phyloP scores from a whole-genome alignment of 2,888 invertebrate genomes.

The Hylaea fasciaria region DNA sequence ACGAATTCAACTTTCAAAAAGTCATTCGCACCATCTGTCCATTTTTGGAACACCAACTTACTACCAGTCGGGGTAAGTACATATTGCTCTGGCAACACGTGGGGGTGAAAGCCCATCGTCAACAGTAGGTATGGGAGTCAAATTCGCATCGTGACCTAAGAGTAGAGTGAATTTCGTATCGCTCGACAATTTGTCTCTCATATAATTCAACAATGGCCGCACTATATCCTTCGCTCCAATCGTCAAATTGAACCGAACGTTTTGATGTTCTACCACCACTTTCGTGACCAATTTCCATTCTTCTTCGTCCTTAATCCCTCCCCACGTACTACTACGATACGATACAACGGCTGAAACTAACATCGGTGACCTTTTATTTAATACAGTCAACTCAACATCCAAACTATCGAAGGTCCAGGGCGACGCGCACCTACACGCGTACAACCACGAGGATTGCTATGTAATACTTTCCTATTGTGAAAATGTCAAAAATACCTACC shows the following conservation, averaged over 20 bases:
- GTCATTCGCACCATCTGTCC: conserved; percentile 53
- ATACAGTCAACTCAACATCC: too few relatives aligned
- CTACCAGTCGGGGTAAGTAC: conserved; percentile 71
- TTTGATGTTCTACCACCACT: conserved; percentile 59
- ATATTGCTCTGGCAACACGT: conserved; percentile 55
- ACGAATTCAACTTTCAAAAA: conserved; percentile 66
- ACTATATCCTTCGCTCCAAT: conserved; percentile 56
- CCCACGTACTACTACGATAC: too few relatives aligned
- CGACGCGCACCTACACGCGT: too few relatives aligned
- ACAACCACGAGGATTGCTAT: too few relatives aligned
- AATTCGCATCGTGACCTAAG: conserved; percentile 72
- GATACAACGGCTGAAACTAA: too few relatives aligned
- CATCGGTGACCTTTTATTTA: too few relatives aligned
- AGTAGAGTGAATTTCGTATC: conserved; percentile 55
- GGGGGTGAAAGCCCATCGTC: conserved; percentile 58
- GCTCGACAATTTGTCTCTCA: conserved; percentile 50
- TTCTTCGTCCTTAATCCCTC: conserved; percentile 52
- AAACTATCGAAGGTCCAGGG: too few relatives aligned
- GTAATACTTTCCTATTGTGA: too few relatives aligned
- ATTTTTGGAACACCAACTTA: conserved; percentile 72
- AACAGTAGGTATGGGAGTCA: conserved; percentile 57
- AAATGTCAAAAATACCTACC: too few relatives aligned
- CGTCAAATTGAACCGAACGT: conserved; percentile 63
- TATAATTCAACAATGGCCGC: conserved; percentile 57
- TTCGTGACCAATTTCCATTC: conserved; percentile 59